Evolutionary conservation across 2,888 invertebrate genomes (phyloP), one percentile per base, ranked within the genome.

Genomic region (Serripes groenlandicus): DNA sequence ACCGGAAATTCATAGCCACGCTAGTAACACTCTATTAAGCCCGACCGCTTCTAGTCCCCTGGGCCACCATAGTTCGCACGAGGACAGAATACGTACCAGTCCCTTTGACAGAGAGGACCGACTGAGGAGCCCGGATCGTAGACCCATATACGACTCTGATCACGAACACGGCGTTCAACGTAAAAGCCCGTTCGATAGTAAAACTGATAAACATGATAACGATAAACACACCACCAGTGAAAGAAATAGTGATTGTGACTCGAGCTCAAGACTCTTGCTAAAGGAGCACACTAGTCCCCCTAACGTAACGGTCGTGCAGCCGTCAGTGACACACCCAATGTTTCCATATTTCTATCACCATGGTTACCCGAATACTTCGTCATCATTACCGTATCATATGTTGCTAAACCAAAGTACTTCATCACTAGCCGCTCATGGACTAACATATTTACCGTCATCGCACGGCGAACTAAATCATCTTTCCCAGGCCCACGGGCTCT

Each of bases 301-400:
- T 28, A 98, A 98, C 95, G 98, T 98, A 85, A 98, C 98, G 42
- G 97, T 98, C 56, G 89, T 93, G 42, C 98, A 98, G 71, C 98
- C 98, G 56, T 92, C 93, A 4, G 98, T 98, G 64, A 97, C 98
- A 66, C 98, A 98, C 93, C 98, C 98, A 7, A 96, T 97, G 93
- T 96, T 98, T 93, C 98, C 98, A 89, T 98, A 98, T 96, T 96
- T 99, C 74, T 98, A 98, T 95, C 98, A 89, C n/a, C 86, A 97
- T 70, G 97, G 98, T 42, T 89, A 88, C 78, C 95, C 98, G 86
- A 98, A 98, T 95, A 97, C 95, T 15, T 84, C 88, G 66, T 66
- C 66, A 42, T 97, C 70, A 58, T 84, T 92, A 49, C 93, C 92
- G 60, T 92, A 93, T 73, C 92, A 92, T 37, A 88, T 90, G 84